A percentile compares a stretch with the other conserved stretches of the same genome.
These are phyloP conservation scores for Athripsodes cinereus DNA, from an alignment of 2,888 invertebrate genomes.

Conservation along the genomic window DNA sequence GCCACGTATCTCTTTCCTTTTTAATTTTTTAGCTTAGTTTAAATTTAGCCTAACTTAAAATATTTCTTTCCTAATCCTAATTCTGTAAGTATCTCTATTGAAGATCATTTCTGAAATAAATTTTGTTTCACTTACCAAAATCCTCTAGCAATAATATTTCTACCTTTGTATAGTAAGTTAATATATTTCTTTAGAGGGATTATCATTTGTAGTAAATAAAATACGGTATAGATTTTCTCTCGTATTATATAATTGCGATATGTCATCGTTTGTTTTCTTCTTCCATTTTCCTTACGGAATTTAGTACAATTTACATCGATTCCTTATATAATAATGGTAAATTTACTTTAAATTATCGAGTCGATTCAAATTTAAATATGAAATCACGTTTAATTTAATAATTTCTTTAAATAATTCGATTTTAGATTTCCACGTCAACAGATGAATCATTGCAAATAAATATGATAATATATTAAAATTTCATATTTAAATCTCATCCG, in stretches of 20 bases:
- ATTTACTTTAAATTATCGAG: constrained; percentile 7
- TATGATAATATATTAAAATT: background rate
- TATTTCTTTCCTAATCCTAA: no score
- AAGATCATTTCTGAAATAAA: no score
- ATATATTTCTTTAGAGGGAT: no score
- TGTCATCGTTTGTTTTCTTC: constrained; percentile 25
- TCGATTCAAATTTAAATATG: background rate
- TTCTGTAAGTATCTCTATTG: no score
- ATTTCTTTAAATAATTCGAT: background rate
- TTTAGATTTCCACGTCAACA: background rate
- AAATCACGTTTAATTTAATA: background rate
- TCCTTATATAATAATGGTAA: constrained; percentile 17
- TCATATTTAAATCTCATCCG: background rate
- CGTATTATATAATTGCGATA: constrained; percentile 28
- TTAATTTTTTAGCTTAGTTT: no score
- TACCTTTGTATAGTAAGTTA: no score
- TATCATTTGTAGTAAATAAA: constrained; percentile 13
- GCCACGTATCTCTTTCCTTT: no score
- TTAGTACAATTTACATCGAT: constrained; percentile 27
- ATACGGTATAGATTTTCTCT: constrained; percentile 20
- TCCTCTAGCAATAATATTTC: no score
- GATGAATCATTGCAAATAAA: background rate
- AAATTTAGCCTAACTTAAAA: no score
- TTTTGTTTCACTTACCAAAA: no score
- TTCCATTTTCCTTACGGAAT: constrained; percentile 11